A percentile compares a stretch with the other conserved stretches of the same genome.
phyloP scores from a whole-genome alignment of 2,888 invertebrate species.

The Unio pictorum region DNA sequence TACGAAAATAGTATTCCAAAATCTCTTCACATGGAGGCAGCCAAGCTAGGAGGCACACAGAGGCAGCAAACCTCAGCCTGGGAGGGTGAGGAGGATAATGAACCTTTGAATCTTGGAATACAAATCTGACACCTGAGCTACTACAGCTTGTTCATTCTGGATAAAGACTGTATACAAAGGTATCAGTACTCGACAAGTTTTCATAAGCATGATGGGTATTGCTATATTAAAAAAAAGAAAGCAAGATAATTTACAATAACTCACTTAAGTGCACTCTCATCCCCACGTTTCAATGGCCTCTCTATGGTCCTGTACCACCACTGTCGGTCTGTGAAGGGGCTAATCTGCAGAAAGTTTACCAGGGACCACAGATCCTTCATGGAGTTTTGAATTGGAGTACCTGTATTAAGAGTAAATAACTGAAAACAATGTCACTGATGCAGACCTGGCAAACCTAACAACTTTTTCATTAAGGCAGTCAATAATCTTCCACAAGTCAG shows the following conservation, averaged over 20 bases:
- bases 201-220: not conserved
- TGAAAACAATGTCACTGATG: not conserved
- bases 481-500: too few species aligned
- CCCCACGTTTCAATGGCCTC: slow-evolving; percentile 39
- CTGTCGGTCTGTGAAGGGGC: slow-evolving; percentile 47
- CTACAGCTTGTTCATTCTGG: too few species aligned
- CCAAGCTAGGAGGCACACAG: too few species aligned
- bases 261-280: slow-evolving; percentile 48
- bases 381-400: slow-evolving; percentile 94
- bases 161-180: too few species aligned
- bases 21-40: too few species aligned
- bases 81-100: too few species aligned
- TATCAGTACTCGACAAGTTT: not conserved
- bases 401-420: slow-evolving; percentile 77
- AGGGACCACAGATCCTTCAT: slow-evolving; percentile 97
- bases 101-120: too few species aligned
- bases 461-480: too few species aligned
- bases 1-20: too few species aligned
- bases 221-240: not conserved
- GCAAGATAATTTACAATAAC: slow-evolving; percentile 1
- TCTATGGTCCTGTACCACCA: slow-evolving; percentile 55
- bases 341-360: slow-evolving; percentile 88
- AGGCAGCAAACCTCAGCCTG: too few species aligned
- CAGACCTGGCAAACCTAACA: too few species aligned
- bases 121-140: too few species aligned